phyloP scores from a whole-genome alignment of 2,113 vertebrate species.

The Syngnathoides biaculeatus region DNA sequence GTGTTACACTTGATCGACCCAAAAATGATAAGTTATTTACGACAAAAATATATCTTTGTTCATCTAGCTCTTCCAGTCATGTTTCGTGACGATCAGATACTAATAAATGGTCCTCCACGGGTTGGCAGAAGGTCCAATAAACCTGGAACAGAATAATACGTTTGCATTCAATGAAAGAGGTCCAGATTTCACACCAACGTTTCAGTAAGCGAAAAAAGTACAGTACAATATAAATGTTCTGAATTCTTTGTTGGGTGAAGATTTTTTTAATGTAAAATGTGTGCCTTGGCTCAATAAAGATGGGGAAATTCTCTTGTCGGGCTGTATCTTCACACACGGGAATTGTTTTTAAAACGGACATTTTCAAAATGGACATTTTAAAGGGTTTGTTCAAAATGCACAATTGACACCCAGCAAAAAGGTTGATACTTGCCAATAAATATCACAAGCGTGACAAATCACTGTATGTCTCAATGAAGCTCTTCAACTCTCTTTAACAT shows the following conservation, averaged over 20 bases:
- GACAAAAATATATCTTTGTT: not conserved
- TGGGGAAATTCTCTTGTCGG: not conserved
- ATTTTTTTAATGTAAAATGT: not conserved
- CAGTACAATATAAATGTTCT: not conserved
- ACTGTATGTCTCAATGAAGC: no score
- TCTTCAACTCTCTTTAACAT: no score
- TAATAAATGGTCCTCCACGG: not conserved
- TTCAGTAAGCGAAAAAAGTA: not conserved
- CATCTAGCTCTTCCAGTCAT: not conserved
- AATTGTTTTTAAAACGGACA: not conserved
- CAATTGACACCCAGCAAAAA: not conserved
- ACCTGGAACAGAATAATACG: not conserved
- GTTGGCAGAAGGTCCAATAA: not conserved
- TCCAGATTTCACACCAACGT: not conserved
- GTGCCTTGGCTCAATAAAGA: not conserved
- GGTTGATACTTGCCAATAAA: not conserved
- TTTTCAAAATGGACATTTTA: not conserved
- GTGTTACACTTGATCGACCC: not conserved
- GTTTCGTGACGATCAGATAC: not conserved
- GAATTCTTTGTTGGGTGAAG: not conserved
- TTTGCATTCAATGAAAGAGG: not conserved
- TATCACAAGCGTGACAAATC: no score
- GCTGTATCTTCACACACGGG: not conserved
- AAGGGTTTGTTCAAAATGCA: no score
- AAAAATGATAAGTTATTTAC: not conserved